Evolutionary conservation across 2,888 invertebrate genomes (phyloP), one percentile per base, ranked within the genome.

Genomic region (Pogonocherus hispidulus): DNA sequence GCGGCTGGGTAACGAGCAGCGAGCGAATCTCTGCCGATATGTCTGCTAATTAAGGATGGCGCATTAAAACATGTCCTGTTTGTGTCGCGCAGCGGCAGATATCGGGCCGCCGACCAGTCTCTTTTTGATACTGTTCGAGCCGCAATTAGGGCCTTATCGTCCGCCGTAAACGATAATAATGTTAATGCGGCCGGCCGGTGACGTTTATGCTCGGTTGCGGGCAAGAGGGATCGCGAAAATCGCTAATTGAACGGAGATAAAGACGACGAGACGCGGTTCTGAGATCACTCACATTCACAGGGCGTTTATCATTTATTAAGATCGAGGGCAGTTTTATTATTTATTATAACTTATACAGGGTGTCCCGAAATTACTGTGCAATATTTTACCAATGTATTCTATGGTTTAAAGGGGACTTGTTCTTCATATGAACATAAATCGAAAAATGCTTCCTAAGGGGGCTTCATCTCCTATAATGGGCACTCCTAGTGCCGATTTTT

Each of bases 121-220:
- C 72, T 75, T 75, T 71, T 76, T 66, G 73, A 76, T 75, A 71
- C 59, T 59, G 67, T 52, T 27, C 27, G 4, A 8, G 64, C 73
- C 74, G 76, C 76, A 75, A 76, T 76, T 76, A 76, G 75, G 67
- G 46, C 64, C 62, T 76, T 74, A 74, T 74, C 74, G 69, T 46
- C 64, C 23, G 64, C 64, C 67, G 67, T 69, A 74, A 74, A 71
- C 57, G 74, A 74, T 74, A 74, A 73, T 71, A 71, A 72, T 60
- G 71, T 72, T 73, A 74, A 73, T 69, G 72, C 67, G 66, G 32
- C 27, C 67, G 51, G 46, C 57, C 64, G 64, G 59, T 71, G 73
- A 68, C 70, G 66, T 70, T 71, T 70, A 67, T 66, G 64, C 41
- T n/a, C 41, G 54, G 56, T 56, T 46, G 66, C 70, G 63, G 70